Evolutionary conservation across 2,113 vertebrate genomes (phyloP).

Genomic region (Cottus gobio): DNA sequence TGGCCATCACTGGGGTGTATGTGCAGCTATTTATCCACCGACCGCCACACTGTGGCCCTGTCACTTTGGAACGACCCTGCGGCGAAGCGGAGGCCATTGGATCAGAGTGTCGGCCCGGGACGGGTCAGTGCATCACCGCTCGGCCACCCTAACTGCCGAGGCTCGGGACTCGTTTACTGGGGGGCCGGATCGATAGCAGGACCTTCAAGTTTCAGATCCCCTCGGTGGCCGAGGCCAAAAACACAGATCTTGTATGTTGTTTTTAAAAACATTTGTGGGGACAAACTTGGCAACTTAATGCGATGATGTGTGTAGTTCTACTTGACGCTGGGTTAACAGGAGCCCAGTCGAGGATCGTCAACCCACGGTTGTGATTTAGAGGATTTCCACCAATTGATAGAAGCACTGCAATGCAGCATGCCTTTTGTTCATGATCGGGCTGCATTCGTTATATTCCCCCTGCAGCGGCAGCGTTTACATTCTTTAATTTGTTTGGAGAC

Average conservation of each 20-base stretch:
- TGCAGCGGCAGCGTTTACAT: background rate
- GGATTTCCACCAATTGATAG: background rate
- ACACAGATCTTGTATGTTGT: background rate
- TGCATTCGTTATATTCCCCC: background rate
- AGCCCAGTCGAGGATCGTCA: too few relatives aligned
- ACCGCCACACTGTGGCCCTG: constrained; percentile 7
- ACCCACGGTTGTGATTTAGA: background rate
- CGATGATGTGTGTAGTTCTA: too few relatives aligned
- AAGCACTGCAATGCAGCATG: background rate
- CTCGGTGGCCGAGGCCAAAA: background rate
- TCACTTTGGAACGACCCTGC: constrained; percentile 18
- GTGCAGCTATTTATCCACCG: constrained; percentile 16
- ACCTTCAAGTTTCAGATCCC: constrained; percentile 5
- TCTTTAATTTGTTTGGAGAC: background rate
- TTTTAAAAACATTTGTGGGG: background rate
- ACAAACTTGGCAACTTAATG: background rate
- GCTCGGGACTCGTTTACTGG: constrained; percentile 1
- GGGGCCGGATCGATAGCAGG: constrained; percentile 11
- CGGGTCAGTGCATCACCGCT: constrained; percentile 17
- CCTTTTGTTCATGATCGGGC: background rate
- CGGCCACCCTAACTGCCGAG: constrained; percentile 8
- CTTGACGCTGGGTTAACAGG: too few relatives aligned
- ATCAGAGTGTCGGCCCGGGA: constrained; percentile 9
- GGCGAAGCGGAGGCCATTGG: constrained; percentile 20
- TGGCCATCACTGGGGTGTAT: constrained; percentile 12